A percentile compares a stretch with the other conserved stretches of the same genome.
Evolutionary conservation across 1,140 invertebrate genomes (phyloP).

Genomic region (Euura lappo): DNA sequence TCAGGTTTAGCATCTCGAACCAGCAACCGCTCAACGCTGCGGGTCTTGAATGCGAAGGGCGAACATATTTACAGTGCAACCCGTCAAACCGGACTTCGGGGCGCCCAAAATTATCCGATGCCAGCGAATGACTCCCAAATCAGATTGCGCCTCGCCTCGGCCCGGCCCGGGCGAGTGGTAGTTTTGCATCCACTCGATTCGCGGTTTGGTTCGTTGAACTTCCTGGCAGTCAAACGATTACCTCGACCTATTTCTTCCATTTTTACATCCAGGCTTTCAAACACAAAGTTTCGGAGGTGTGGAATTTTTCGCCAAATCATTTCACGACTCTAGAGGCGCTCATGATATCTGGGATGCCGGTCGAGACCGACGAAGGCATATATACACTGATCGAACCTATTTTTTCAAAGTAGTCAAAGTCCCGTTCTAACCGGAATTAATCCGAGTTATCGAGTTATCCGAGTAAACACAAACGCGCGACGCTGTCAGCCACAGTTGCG

Average conservation of each 20-base stretch:
- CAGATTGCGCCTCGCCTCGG: conserved; percentile 9
- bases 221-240: neutral
- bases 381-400: neutral
- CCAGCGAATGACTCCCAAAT: neutral
- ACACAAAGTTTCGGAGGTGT: neutral
- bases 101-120: conserved; percentile 38
- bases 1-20: neutral
- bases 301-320: neutral
- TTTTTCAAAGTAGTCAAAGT: neutral
- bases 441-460: neutral
- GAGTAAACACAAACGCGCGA: neutral
- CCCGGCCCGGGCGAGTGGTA: neutral
- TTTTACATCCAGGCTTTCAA: neutral
- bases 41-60: neutral
- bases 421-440: neutral
- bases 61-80: conserved; percentile 29
- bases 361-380: neutral
- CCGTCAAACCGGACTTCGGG: conserved; percentile 47
- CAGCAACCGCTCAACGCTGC: neutral
- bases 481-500: neutral
- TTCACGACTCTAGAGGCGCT: neutral
- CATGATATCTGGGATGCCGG: neutral
- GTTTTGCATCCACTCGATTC: conserved; percentile 2
- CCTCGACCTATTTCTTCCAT: neutral
- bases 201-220: conserved; percentile 12